phyloP scores from a whole-genome alignment of 1,140 invertebrate genomes.

The Samia ricini region DNA sequence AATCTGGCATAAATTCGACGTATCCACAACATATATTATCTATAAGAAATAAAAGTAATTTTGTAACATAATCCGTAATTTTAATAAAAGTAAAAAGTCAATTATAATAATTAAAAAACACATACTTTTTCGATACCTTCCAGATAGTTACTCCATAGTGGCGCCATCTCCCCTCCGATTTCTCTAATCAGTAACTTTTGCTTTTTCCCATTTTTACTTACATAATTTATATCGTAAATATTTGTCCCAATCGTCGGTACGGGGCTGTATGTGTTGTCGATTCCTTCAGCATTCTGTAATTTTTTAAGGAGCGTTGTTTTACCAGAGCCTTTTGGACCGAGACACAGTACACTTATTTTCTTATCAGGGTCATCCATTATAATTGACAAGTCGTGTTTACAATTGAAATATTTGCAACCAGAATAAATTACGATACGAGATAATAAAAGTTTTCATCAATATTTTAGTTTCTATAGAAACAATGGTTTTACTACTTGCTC shows the following conservation, averaged over 20 bases:
- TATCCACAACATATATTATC: constrained; percentile 86
- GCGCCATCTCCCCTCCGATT: constrained; percentile 88
- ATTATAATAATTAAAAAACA: not conserved
- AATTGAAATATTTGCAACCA: not conserved
- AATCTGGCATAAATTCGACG: constrained; percentile 89
- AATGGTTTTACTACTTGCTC: not conserved
- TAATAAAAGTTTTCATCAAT: constrained; percentile 37
- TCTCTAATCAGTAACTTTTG: constrained; percentile 77
- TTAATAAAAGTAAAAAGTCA: not conserved
- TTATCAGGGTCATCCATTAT: constrained; percentile 63
- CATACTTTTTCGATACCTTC: constrained; percentile 81
- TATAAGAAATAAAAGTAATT: constrained; percentile 15
- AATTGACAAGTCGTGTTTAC: not conserved
- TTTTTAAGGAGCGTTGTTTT: constrained; percentile 89
- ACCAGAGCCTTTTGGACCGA: constrained; percentile 87
- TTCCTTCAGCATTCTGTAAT: constrained; percentile 81
- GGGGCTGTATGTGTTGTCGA: constrained; percentile 85
- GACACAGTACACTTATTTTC: constrained; percentile 80
- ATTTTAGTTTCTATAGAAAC: constrained; percentile 8
- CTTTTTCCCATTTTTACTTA: constrained; percentile 74
- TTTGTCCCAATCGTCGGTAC: constrained; percentile 89
- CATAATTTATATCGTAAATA: constrained; percentile 81
- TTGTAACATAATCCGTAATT: no score
- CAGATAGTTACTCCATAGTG: constrained; percentile 87
- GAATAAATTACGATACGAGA: not conserved